Base-by-base conservation (phyloP, 2,888 invertebrate genomes). In the Pollenia griseotomentosa region DNA sequence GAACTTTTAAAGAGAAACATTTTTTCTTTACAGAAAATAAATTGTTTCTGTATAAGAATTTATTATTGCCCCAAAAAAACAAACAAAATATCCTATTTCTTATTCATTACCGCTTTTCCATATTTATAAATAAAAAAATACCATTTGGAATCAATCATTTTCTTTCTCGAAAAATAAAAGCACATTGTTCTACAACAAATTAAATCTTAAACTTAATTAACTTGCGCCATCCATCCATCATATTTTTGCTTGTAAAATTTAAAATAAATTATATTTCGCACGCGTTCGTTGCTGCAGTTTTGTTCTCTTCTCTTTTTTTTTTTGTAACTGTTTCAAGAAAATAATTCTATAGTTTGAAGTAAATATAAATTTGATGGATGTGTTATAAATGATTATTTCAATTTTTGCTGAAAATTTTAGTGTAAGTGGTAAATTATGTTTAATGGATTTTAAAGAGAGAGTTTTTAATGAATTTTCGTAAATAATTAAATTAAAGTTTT, bases 331-430 rank as follows among this genome's bases (percentile, higher is more conserved):
- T 73, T 59, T 73, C 7, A 2, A 46, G n/a, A 5, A 46, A 59
- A 46, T 33, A 23, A 33, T 14, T 33, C 33, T n/a, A 40, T 11
- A 10, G 6, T 59, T n/a, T 4, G 1, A 59, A 23, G 1, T 33
- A 11, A 40, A 55, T 51, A 66, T 66, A 48, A 66, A 53, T 55
- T 80, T 73, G 82, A 68, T 82, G 66, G 33, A 61, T 75, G n/a
- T 40, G n/a, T 57, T 59, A 74, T 51, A 82, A 74, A 66, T 63
- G 63, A 55, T 77, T 70, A 48, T 70, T 70, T 59, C 11, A 61
- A 23, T 75, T 53, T 14, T n/a, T 53, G 14, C 16, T 75, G 6
- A 42, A 19, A 40, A 42, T n/a, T 33, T 2, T n/a, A 10, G 14
- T 19, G 16, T 48, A 40, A 57, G 57, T 59, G 57, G 48, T 51